Evolutionary conservation across 2,797 vertebrate species (phyloP), one percentile per base, ranked within the genome.

Genomic region (Alectoris magna): DNA sequence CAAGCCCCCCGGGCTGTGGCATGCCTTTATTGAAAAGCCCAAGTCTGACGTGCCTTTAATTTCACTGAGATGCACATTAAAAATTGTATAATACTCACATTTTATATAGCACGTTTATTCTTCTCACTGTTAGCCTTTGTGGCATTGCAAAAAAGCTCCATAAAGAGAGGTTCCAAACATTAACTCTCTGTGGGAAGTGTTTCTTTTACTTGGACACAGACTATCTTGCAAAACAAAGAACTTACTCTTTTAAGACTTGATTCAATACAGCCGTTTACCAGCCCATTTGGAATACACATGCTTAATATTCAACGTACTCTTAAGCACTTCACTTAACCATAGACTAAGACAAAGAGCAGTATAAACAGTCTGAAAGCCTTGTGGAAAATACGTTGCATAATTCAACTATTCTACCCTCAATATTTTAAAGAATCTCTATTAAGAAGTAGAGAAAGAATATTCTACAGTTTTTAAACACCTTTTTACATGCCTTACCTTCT

Each of bases 11-110:
- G 1, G 94, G 95, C 91, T 38, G 34, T 34, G 18, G 21, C 39
- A 93, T 89, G 91, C 51, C 67, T 89, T 91, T 67, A 63, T 14
- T 91, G 90, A 86, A 88, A 91, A 92, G 27, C 38, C 63, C 56
- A 76, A 92, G 43, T 73, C 53, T 95, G 95, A 93, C 88, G 73
- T 77, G 96, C 62, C 75, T 95, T 93, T 94, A 91, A 94, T 92
- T 96, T 96, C 87, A 94, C 87, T 26, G 43, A 84, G 74, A 79
- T 71, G 49, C 39, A 27, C 70, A 70, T 90, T 88, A 85, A 78
- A 90, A 87, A 75, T 86, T 87, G 77, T 63, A 9, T 81, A 81
- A 93, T 91, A 49, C 53, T 85, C 74, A 73, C 48, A 81, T 82
- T 95, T 96, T 70, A 7, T 72, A 31, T 53, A 94, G 85, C 9